Base-by-base conservation (phyloP, 2,888 invertebrate species). In the Trilocha varians region DNA sequence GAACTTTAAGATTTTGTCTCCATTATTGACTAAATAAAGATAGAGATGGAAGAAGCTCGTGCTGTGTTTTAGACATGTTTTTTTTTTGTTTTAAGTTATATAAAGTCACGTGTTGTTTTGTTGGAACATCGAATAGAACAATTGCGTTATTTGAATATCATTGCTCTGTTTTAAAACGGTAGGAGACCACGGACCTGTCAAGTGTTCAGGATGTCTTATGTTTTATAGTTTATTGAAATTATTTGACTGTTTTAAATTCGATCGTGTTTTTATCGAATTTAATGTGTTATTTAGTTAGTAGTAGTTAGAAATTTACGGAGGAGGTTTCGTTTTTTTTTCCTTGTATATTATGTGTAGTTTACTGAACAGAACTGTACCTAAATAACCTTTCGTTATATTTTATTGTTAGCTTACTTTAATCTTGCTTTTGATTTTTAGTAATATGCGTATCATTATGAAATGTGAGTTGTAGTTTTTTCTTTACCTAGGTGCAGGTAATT, bases 1-100 rank as follows among this genome's bases (percentile, higher is more conserved):
- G 38, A 47, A 59, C 60, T 68, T 70, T 65, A 63, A 67, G 62
- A 59, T 59, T 65, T 61, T 58, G 57, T 64, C 57, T 63, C 45
- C 57, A 63, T 59, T 11, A 11, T 65, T 63, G 59, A 63, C 63
- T 55, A 49, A 46, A 52, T 49, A 57, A 51, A 49, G 52, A 51
- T 56, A 58, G 57, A 53, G 57, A 56, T 2, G 55, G 54, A 55
- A 48, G 46, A 49, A 49, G 57, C 64, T 63, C 73, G 63, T 55
- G 61, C 61, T 60, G 67, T 44, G 67, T 61, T 58, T 50, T 59
- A 56, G 54, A 57, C 55, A 5, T 25, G 2, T 5, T 11, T 25
- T 25, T 18, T 18, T 18, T 18, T 25, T 13, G 44, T 41, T 40
- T 38, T 44, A 44, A 41, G n/a, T n/a, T n/a, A n/a, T n/a, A n/a